Conservation (phyloP, 2,888 invertebrate species). For the Leptinotarsa tumamoca region DNA sequence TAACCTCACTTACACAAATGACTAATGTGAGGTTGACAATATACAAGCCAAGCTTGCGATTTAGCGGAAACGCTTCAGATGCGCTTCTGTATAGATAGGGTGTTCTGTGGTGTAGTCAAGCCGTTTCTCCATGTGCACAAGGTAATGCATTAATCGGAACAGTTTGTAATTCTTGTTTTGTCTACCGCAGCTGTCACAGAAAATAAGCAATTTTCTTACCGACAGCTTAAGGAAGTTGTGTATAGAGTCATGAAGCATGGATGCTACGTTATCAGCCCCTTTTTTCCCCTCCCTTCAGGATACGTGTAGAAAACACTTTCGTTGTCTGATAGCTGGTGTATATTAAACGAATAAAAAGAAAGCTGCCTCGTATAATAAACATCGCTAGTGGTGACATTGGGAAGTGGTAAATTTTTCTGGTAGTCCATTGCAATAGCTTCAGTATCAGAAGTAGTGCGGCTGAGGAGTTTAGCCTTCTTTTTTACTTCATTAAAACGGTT, state of each 20-base stretch:
- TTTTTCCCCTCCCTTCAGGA: slow-evolving; percentile 39
- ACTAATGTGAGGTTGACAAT: not conserved
- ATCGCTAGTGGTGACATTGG: slow-evolving; percentile 51
- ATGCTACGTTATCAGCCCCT: slow-evolving; percentile 49
- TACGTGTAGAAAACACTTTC: slow-evolving; percentile 48
- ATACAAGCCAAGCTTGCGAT: not conserved
- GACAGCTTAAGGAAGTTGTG: slow-evolving; percentile 36
- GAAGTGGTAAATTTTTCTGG: slow-evolving; percentile 44
- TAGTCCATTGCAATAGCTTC: slow-evolving; percentile 36
- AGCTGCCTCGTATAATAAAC: slow-evolving; percentile 48
- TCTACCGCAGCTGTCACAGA: slow-evolving; percentile 54
- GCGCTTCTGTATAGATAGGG: slow-evolving; percentile 2
- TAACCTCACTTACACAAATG: too few relatives aligned
- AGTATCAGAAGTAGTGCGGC: too few relatives aligned
- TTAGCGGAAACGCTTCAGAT: not conserved
- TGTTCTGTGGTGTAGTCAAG: not conserved
- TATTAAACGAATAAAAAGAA: slow-evolving; percentile 48
- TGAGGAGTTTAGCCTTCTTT: not conserved
- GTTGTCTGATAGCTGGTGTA: slow-evolving; percentile 46
- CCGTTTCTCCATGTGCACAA: too few relatives aligned
- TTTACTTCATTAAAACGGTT: slow-evolving; percentile 20
- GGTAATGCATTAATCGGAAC: too few relatives aligned
- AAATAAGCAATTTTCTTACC: slow-evolving; percentile 48
- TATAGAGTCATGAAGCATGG: slow-evolving; percentile 44
- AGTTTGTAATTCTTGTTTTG: slow-evolving; percentile 55